Base-by-base conservation (phyloP, 2,797 vertebrate species). In the Okamejei kenojei region DNA sequence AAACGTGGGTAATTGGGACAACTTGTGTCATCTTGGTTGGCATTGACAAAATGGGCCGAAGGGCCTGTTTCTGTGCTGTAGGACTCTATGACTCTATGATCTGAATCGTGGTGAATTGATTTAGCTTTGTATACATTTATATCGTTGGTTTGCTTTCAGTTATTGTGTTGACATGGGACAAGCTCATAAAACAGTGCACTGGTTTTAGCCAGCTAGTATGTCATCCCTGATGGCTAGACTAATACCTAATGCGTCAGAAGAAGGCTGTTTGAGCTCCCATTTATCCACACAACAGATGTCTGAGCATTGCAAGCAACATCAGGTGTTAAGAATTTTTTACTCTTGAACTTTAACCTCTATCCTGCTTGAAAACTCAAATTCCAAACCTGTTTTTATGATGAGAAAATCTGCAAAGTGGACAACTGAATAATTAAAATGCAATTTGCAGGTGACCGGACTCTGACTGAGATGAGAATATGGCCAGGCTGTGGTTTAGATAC, bases 311-410 rank as follows among this genome's bases (percentile, higher is more conserved):
- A 61, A 84, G 45, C 7, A 38, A 71, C 58, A n/a, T 19, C 65
- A 71, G 86, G n/a, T 90, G 32, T n/a, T 15, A 65, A 88, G 84
- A 68, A 63, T 90, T 71, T 90, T 90, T 90, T 32, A 71, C 38
- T 32, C 11, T 90, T 38, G 86, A 71, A 65, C 65, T 38, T 23
- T 65, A 63, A 35, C 61, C 7, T 38, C 7, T 32, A 11, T 32
- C n/a, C 32, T 71, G 61, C 19, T 17, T 32, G 61, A 90, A 71
- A 65, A 90, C 65, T 9, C 7, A 90, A 71, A 11, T 68, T 23
- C 21, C 32, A n/a, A 65, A 35, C 9, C 7, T 65, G 32, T 32
- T 68, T 68, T 29, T 45, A 32, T 17, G 7, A 80, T 19, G n/a
- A 45, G 78, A 80, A 80, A 4, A 13, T 32, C 81, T 61, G 2